Conservation (phyloP, 2,888 invertebrate genomes). For the Cyclophora punctaria region DNA sequence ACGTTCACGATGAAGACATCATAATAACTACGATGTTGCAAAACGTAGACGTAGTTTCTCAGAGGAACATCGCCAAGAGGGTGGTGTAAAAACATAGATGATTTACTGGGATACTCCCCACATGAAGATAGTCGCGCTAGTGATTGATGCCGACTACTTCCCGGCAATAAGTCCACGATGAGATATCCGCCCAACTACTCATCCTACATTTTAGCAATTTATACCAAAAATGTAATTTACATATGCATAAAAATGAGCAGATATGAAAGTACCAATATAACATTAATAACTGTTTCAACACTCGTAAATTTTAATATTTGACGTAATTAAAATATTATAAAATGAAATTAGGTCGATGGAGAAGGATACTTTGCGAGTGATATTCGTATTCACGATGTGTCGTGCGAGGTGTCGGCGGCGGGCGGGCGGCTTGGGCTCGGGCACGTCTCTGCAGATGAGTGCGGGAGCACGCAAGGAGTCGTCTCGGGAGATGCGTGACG, state of each 20-base stretch:
- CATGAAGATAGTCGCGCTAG: constrained; percentile 8
- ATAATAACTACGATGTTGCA: too few relatives aligned
- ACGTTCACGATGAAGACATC: too few relatives aligned
- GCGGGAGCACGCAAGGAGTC: constrained; percentile 62
- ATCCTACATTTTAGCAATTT: constrained; percentile 7
- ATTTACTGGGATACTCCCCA: too few relatives aligned
- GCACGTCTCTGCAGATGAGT: constrained; percentile 62
- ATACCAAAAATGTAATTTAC: too few relatives aligned
- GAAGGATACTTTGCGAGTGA: constrained; percentile 28
- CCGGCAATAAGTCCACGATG: constrained; percentile 14
- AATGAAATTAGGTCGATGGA: constrained; percentile 3
- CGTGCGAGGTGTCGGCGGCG: constrained; percentile 6
- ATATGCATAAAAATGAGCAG: too few relatives aligned
- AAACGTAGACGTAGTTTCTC: too few relatives aligned
- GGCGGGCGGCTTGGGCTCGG: constrained; percentile 21
- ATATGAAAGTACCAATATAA: too few relatives aligned
- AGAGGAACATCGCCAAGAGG: too few relatives aligned
- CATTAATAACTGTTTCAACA: background rate
- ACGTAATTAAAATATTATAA: background rate
- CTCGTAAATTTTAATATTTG: background rate
- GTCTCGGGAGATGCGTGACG: constrained; percentile 71
- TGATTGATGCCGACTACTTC: constrained; percentile 31
- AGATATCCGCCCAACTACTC: constrained; percentile 3
- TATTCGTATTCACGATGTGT: constrained; percentile 28
- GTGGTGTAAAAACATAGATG: too few relatives aligned